These are phyloP conservation scores for Dendroctonus ponderosae DNA, from an alignment of 1,140 invertebrate genomes.

Conservation along the genomic window DNA sequence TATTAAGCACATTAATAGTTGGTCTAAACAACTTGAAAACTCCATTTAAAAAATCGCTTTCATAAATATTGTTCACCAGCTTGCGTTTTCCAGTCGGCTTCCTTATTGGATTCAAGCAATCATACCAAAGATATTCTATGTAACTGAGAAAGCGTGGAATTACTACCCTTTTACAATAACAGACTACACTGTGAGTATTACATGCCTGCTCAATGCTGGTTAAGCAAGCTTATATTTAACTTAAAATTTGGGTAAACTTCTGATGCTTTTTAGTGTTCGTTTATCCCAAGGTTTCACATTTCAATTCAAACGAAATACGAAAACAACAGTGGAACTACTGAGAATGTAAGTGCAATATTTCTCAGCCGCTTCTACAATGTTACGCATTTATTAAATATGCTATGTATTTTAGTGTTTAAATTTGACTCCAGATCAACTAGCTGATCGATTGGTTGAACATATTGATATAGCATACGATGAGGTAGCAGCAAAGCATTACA, in stretches of 20 bases:
- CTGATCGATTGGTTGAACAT: conserved; percentile 71
- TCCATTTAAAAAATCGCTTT: not conserved
- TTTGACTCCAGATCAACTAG: conserved; percentile 71
- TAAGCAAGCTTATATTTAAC: too few relatives aligned
- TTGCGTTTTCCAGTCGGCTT: conserved; percentile 64
- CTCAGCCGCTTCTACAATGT: not conserved
- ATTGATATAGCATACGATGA: conserved; percentile 89
- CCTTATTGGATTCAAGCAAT: conserved; percentile 87
- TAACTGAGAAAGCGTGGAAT: conserved; percentile 94
- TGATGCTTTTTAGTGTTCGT: conserved; percentile 74
- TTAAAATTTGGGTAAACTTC: too few relatives aligned
- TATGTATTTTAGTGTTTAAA: conserved; percentile 66
- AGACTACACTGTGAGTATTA: conserved; percentile 63
- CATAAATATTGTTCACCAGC: not conserved
- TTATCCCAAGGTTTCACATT: conserved; percentile 85
- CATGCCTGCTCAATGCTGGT: too few relatives aligned
- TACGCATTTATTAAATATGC: not conserved
- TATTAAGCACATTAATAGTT: not conserved
- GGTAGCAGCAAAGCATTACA: conserved; percentile 81
- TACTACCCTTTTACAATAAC: conserved; percentile 92
- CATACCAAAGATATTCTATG: conserved; percentile 87
- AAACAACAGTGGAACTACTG: conserved; percentile 82
- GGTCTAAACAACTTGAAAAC: not conserved
- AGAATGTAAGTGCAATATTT: conserved; percentile 72
- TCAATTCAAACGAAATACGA: conserved; percentile 88